Percentiles rank a stretch among this genome's conserved stretches.
These are phyloP conservation scores for Eulithis prunata DNA, from an alignment of 2,888 invertebrate species.

Conservation along the genomic window DNA sequence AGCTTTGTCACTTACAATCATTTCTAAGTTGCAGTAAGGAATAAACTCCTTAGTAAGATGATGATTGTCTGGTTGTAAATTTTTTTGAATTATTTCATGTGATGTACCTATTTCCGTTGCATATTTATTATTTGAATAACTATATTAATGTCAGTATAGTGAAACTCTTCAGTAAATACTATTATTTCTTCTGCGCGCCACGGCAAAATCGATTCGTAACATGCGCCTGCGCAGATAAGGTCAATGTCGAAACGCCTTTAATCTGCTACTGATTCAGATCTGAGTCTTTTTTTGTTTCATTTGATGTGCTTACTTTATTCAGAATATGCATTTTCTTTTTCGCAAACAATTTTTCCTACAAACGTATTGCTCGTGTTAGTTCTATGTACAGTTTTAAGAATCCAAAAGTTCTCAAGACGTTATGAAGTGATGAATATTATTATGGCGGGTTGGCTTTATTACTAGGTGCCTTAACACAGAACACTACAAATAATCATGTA, in stretches of 20 bases:
- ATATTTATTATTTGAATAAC: too few species aligned
- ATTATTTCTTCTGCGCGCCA: slow-evolving; percentile 12
- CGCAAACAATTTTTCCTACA: not conserved
- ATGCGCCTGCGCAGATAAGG: slow-evolving; percentile 73
- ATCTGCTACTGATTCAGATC: slow-evolving; percentile 72
- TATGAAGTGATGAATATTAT: not conserved
- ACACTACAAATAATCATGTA: slow-evolving; percentile 35
- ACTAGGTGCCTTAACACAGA: slow-evolving; percentile 10
- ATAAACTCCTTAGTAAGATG: too few species aligned
- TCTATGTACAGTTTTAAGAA: too few species aligned
- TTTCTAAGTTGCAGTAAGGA: not conserved
- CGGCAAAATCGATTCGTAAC: slow-evolving; percentile 74
- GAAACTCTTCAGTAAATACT: slow-evolving; percentile 13
- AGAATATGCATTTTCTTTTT: not conserved
- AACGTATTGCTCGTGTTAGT: too few species aligned
- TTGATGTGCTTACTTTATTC: slow-evolving; percentile 22
- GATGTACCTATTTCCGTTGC: too few species aligned
- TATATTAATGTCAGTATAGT: slow-evolving; percentile 2
- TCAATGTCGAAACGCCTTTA: slow-evolving; percentile 78
- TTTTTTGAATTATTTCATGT: too few species aligned
- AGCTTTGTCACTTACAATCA: slow-evolving; percentile 11
- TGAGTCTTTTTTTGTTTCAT: slow-evolving; percentile 34
- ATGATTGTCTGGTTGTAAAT: too few species aligned
- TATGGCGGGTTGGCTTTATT: not conserved
- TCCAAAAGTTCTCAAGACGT: not conserved